Conservation (phyloP, 2,797 vertebrate genomes). For the Podarcis siculus region DNA sequence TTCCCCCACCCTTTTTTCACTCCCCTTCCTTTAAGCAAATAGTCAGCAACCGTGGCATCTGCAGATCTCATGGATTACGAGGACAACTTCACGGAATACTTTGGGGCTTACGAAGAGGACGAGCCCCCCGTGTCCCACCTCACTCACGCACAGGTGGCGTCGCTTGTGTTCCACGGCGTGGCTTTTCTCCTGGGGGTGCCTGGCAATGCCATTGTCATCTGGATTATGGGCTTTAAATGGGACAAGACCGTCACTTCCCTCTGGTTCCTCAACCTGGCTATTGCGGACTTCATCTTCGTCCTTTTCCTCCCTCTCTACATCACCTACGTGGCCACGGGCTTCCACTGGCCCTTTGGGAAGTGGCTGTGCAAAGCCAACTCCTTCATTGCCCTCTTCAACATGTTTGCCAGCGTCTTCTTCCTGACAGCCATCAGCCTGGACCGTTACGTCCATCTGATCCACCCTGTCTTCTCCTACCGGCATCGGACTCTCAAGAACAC, state of each 20-base stretch:
- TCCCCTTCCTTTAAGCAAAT: constrained; percentile 45
- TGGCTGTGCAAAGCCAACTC: constrained; percentile 92
- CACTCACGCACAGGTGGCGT: constrained; percentile 85
- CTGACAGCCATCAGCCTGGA: constrained; percentile 92
- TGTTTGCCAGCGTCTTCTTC: constrained; percentile 96
- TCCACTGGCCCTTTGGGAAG: constrained; percentile 93
- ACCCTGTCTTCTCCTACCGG: constrained; percentile 82
- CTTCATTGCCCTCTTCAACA: constrained; percentile 91
- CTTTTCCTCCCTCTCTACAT: constrained; percentile 93
- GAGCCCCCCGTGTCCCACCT: constrained; percentile 71
- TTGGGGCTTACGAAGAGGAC: constrained; percentile 82
- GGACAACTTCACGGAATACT: constrained; percentile 80
- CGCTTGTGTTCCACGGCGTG: constrained; percentile 87
- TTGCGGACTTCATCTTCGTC: constrained; percentile 94
- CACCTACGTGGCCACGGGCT: constrained; percentile 89
- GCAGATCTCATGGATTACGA: constrained; percentile 67
- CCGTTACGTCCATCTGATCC: constrained; percentile 86
- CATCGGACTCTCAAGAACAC: constrained; percentile 82
- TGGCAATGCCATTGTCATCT: constrained; percentile 92
- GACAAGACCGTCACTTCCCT: constrained; percentile 89
- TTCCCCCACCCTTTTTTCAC: background rate
- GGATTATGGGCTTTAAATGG: constrained; percentile 92
- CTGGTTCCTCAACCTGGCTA: constrained; percentile 94
- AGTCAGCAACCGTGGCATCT: constrained; percentile 66
- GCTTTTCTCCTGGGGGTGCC: constrained; percentile 89